Percentiles rank a stretch among this genome's conserved stretches.
Evolutionary conservation across 2,797 vertebrate species (phyloP).

Genomic region (Naso thynnoides): DNA sequence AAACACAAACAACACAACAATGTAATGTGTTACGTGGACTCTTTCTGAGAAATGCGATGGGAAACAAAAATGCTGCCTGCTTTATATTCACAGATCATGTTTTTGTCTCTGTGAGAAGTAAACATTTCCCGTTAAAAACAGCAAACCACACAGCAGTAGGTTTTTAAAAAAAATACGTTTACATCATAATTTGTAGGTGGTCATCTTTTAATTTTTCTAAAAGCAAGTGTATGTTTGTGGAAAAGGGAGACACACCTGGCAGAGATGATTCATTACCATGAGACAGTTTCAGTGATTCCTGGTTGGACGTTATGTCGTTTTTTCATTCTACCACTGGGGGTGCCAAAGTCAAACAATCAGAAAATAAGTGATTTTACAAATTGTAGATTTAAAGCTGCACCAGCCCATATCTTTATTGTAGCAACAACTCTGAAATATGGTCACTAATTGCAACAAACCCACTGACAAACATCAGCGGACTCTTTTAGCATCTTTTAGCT

Average conservation of each 20-base stretch:
- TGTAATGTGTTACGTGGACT: neutral
- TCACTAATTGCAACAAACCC: neutral
- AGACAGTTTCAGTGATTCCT: neutral
- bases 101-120: neutral
- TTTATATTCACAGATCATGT: neutral
- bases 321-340: neutral
- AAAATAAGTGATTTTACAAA: neutral
- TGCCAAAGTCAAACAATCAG: neutral
- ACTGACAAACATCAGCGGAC: neutral
- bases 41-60: neutral
- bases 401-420: neutral
- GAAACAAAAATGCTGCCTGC: neutral
- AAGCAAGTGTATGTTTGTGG: neutral
- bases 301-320: neutral
- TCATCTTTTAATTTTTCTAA: neutral
- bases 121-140: neutral
- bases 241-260: too few species aligned
- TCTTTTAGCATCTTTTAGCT: neutral
- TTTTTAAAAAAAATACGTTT: neutral
- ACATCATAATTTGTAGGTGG: neutral
- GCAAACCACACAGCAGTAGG: neutral
- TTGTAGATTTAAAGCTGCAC: neutral
- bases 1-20: constrained; percentile 5
- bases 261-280: too few species aligned
- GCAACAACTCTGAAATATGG: neutral